Conservation (phyloP, 2,797 vertebrate species). For the Distichodus sexfasciatus region DNA sequence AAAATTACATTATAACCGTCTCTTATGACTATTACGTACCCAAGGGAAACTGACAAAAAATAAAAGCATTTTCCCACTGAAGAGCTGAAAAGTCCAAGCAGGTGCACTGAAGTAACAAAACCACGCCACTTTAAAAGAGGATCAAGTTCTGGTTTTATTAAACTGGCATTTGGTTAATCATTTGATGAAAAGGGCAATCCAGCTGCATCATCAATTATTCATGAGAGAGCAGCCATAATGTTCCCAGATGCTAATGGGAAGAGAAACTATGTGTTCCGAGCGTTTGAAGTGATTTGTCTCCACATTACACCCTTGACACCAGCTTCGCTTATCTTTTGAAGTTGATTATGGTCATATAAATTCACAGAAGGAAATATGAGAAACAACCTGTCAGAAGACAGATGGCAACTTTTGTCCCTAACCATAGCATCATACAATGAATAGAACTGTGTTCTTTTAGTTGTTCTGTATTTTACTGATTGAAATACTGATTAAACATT, state of each 20-base stretch:
- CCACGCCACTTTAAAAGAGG: background rate
- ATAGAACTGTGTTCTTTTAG: too few relatives aligned
- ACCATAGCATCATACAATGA: too few relatives aligned
- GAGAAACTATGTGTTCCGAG: background rate
- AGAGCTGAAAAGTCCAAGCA: slow-evolving; percentile 38
- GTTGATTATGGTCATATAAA: background rate
- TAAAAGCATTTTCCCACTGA: slow-evolving; percentile 45
- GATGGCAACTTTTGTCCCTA: background rate
- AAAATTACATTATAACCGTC: background rate
- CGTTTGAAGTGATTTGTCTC: background rate
- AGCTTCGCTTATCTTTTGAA: background rate
- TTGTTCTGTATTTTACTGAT: too few relatives aligned
- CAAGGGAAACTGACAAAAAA: slow-evolving; percentile 34
- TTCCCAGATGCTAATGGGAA: background rate
- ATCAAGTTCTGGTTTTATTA: slow-evolving; percentile 12
- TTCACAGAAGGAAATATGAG: background rate
- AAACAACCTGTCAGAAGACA: too few relatives aligned
- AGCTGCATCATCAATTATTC: slow-evolving; percentile 2
- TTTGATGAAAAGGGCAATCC: background rate
- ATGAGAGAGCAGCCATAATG: background rate
- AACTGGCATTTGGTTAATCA: slow-evolving; percentile 19
- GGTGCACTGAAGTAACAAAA: slow-evolving; percentile 30
- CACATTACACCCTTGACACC: background rate
- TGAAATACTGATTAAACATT: too few relatives aligned
- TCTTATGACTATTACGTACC: slow-evolving; percentile 1